Evolutionary conservation across 2,113 vertebrate species (phyloP), one percentile per base, ranked within the genome.

Genomic region (Bostrychus sinensis): DNA sequence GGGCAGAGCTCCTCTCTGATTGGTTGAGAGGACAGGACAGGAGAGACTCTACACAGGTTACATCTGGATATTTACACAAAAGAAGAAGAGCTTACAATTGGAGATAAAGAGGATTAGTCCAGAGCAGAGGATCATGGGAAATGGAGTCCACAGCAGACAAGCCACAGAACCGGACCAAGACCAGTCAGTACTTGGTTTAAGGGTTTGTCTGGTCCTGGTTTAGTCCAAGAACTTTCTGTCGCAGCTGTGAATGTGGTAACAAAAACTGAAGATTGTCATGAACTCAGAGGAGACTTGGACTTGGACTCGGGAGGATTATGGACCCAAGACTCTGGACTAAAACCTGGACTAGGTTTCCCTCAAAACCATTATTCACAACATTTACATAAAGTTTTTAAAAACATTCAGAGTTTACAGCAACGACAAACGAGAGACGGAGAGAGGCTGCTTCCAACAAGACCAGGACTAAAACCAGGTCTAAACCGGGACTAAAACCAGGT

Each of bases 11-110:
- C 54, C 42, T 32, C 8, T 66, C 64, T 38, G 53, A 57, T 23
- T 51, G 62, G 62, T 62, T 46, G 60, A 75, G 69, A 70, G 42
- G 57, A 56, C 22, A 16, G 3, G 32, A 74, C 62, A 75, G 22
- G 46, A 39, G 61, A 64, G 8, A 32, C 30, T 32, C 48, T 51
- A 17, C 28, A 51, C 25, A 51, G 5, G 25, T 51, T 28, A 51
- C 23, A 30, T 51, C 26, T 28, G 25, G 3, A 30, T 85, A 73
- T 78, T 36, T 87, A 85, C 80, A 88, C 45, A 70, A 72, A 69
- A 60, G 7, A 14, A 32, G 30, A 22, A 45, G 42, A 45, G 19
- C 12, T 45, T 45, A 48, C 20, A 48, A 14, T 25, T 48, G 20
- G 25, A 48, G 22, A 23, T 25, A 25, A 6, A 48, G 5, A n/a